These are phyloP conservation scores for Dynastes hyllus DNA, from an alignment of 2,888 invertebrate species.

Conservation along the genomic window DNA sequence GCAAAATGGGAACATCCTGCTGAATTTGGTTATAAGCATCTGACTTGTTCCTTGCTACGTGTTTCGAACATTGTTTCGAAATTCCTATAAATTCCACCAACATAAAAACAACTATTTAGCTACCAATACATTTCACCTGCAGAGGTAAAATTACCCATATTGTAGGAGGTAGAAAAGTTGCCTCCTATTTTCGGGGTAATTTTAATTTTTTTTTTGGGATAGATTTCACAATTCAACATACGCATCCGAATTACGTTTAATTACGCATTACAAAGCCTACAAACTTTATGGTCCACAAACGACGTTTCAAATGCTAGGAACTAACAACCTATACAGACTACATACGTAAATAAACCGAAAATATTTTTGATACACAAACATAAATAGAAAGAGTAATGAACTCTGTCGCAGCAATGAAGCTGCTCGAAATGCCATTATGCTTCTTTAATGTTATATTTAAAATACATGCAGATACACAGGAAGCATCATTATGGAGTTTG, in stretches of 20 bases:
- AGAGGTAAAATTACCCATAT: too few species aligned
- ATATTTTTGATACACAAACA: slow-evolving; percentile 46
- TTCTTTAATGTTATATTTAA: slow-evolving; percentile 32
- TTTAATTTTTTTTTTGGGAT: not conserved
- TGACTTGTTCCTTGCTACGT: too few species aligned
- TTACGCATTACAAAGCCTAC: not conserved
- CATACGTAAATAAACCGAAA: slow-evolving; percentile 23
- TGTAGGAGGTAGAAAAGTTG: too few species aligned
- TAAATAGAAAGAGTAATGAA: slow-evolving; percentile 47
- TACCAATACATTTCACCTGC: too few species aligned
- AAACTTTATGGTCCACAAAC: slow-evolving; percentile 1
- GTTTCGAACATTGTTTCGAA: too few species aligned
- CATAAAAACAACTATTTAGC: too few species aligned
- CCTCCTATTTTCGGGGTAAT: too few species aligned
- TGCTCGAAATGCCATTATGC: slow-evolving; percentile 36
- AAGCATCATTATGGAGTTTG: not conserved
- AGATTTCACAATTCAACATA: not conserved
- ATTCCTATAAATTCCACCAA: too few species aligned
- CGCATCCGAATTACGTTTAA: not conserved
- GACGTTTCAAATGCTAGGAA: slow-evolving; percentile 18
- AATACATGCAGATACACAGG: slow-evolving; percentile 2
- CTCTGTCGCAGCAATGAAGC: slow-evolving; percentile 30
- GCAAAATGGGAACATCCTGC: too few species aligned
- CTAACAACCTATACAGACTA: slow-evolving; percentile 2
- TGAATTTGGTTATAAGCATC: too few species aligned